Conservation (phyloP, 1,140 invertebrate species). For the Odontomachus brunneus region DNA sequence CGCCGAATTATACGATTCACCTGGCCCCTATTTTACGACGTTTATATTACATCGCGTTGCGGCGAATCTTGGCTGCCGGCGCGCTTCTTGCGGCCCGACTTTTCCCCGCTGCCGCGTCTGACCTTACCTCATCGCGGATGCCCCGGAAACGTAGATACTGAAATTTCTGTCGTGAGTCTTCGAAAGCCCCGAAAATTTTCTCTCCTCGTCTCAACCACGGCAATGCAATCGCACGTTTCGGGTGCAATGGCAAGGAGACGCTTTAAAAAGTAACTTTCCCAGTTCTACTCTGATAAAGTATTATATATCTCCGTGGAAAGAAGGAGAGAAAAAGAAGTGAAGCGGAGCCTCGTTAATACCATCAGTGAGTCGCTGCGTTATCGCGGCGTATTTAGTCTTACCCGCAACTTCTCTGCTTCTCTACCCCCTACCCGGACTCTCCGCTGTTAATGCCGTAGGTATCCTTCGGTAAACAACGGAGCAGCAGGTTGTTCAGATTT, state of each 20-base stretch:
- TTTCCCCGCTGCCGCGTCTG: slow-evolving; percentile 69
- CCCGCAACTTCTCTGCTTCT: slow-evolving; percentile 25
- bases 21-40: slow-evolving; percentile 86
- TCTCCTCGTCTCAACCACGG: no score
- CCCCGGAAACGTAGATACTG: slow-evolving; percentile 38
- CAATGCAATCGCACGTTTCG: no score
- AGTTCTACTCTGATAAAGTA: not conserved
- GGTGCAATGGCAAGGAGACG: no score
- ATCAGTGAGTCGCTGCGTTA: slow-evolving; percentile 73
- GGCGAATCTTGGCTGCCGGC: slow-evolving; percentile 77
- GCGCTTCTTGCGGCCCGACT: slow-evolving; percentile 71
- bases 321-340: slow-evolving; percentile 24
- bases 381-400: slow-evolving; percentile 70
- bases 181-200: no score
- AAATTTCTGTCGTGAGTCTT: slow-evolving; percentile 62
- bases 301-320: slow-evolving; percentile 17
- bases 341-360: slow-evolving; percentile 71
- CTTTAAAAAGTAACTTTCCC: no score
- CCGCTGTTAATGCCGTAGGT: slow-evolving; percentile 75
- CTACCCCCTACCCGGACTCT: slow-evolving; percentile 36
- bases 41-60: slow-evolving; percentile 84
- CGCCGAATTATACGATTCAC: slow-evolving; percentile 85
- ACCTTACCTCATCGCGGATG: slow-evolving; percentile 66
- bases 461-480: slow-evolving; percentile 83
- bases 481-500: slow-evolving; percentile 84